These are phyloP conservation scores for Lucilia sericata DNA, from an alignment of 1,140 invertebrate species.

Conservation along the genomic window DNA sequence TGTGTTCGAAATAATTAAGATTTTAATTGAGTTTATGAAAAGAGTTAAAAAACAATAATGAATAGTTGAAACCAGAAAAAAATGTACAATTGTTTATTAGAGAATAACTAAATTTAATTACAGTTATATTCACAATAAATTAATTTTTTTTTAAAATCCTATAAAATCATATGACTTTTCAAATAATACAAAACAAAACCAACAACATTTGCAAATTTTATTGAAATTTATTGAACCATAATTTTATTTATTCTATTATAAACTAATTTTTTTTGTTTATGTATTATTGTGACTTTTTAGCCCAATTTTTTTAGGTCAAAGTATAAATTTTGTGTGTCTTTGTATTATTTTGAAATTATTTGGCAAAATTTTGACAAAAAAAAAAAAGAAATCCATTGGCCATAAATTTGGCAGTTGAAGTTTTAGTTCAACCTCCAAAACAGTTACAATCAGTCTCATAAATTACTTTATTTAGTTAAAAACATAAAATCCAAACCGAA, in stretches of 20 bases:
- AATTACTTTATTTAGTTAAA: conserved; percentile 32
- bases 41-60: too few relatives aligned
- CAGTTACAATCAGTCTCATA: conserved; percentile 29
- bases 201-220: neutral
- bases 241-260: neutral
- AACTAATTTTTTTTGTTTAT: neutral
- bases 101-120: neutral
- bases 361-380: neutral
- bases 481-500: neutral
- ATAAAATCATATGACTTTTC: neutral
- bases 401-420: conserved; percentile 39
- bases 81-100: too few relatives aligned
- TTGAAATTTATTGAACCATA: conserved; percentile 24
- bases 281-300: neutral
- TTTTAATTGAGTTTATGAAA: too few relatives aligned
- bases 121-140: neutral
- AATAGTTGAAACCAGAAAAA: too few relatives aligned
- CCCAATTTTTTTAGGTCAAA: neutral
- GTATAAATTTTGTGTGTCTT: neutral
- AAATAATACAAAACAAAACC: neutral
- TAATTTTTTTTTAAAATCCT: neutral
- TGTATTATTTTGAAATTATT: neutral
- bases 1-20: too few relatives aligned
- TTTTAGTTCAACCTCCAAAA: conserved; percentile 38
- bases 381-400: neutral